A percentile compares a stretch with the other conserved stretches of the same genome.
These are phyloP conservation scores for Prolemur simus DNA, from an alignment of 2,113 vertebrate genomes.

Conservation along the genomic window DNA sequence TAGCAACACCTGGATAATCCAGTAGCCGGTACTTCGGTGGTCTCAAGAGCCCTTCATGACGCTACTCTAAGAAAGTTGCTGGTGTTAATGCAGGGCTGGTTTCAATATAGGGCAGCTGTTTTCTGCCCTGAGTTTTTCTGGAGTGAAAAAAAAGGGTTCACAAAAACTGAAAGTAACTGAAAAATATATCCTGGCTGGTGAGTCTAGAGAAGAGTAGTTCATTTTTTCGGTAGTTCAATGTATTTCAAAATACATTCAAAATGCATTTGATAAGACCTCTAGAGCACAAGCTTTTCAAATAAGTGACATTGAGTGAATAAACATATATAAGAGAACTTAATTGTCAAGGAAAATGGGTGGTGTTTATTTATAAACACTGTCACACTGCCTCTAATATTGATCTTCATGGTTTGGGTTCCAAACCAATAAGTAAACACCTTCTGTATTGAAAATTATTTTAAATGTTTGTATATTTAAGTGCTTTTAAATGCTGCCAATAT, in stretches of 20 bases:
- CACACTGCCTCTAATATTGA: not conserved
- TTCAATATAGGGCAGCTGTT: slow-evolving; percentile 15
- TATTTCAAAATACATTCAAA: not conserved
- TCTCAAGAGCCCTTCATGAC: slow-evolving; percentile 30
- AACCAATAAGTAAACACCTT: slow-evolving; percentile 31
- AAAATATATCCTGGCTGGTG: slow-evolving; percentile 28
- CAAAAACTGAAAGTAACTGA: slow-evolving; percentile 5
- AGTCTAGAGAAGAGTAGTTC: not conserved
- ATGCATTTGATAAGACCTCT: not conserved
- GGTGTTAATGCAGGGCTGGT: not conserved
- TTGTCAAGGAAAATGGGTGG: not conserved
- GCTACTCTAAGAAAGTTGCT: not conserved
- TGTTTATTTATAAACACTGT: not conserved
- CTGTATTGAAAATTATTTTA: slow-evolving; percentile 36
- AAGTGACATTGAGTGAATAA: not conserved
- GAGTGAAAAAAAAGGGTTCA: not conserved
- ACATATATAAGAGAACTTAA: not conserved
- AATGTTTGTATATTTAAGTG: slow-evolving; percentile 58
- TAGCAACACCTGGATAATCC: slow-evolving; percentile 26
- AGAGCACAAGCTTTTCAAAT: not conserved
- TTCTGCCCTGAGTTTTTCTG: not conserved
- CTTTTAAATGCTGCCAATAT: slow-evolving; percentile 53
- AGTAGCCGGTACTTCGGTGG: not conserved
- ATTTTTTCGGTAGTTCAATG: not conserved
- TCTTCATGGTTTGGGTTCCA: slow-evolving; percentile 1